Base-by-base conservation (phyloP, 1,140 invertebrate species). In the Dinothrombium tinctorium region DNA sequence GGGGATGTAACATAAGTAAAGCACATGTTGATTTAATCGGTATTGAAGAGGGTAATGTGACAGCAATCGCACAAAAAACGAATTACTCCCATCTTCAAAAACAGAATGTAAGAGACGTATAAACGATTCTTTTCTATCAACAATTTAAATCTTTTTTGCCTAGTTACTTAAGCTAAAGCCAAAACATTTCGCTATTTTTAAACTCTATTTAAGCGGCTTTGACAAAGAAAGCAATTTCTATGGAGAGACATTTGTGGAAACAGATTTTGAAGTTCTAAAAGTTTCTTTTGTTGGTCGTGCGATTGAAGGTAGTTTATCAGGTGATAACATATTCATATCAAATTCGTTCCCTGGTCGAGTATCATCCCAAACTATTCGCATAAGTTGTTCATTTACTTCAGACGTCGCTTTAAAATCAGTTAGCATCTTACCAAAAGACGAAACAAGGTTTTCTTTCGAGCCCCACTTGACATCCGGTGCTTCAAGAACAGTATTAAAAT, bases 211-310 rank as follows among this genome's bases (percentile, higher is more conserved):
- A n/a, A n/a, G n/a, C n/a, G n/a, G n/a, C n/a, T n/a, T n/a, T n/a
- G n/a, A n/a, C n/a, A n/a, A n/a, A n/a, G n/a, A n/a, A n/a, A n/a
- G n/a, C 54, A 72, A 89, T 45, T 70, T 72, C 50, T 60, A 64
- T 44, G 75, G 71, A 22, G 69, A 73, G 47, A 65, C 80, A 2
- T 69, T 71, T 48, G 64, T 82, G n/a, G 65, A 67, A 48, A 80
- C 77, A 15, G 66, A 71, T 21, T 77, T 69, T 56, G 74, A 83
- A 51, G 60, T 66, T 44, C 57, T 75, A 11, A 65, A 59, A 2
- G 59, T 73, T 21, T 65, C 68, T 1, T 65, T 74, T 12, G 61
- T 24, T 15, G 12, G 23, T 12, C 23, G 24, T 21, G 41, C 45
- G 43, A 6, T 51, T 51, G 5, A 50, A 45, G 7, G 45, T 49